Evolutionary conservation across 2,797 vertebrate genomes (phyloP).

Genomic region (Gambusia yucatana): DNA sequence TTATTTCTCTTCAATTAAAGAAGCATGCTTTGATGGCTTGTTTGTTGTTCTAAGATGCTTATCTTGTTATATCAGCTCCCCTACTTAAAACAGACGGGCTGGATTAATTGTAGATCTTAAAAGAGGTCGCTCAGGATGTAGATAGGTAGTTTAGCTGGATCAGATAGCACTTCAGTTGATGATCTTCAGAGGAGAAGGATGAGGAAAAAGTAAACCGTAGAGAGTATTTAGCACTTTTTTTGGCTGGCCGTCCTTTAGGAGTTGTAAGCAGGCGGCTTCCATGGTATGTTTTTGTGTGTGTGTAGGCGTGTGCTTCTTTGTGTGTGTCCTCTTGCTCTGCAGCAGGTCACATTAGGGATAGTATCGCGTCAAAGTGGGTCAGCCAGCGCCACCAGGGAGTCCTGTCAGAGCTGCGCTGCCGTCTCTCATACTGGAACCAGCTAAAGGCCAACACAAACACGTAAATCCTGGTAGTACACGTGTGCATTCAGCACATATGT

Average conservation of each 20-base stretch:
- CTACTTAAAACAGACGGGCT: conserved; percentile 1
- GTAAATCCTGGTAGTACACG: conserved; percentile 8
- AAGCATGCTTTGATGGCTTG: not conserved
- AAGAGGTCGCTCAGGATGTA: conserved; percentile 36
- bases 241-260: conserved; percentile 30
- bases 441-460: conserved; percentile 51
- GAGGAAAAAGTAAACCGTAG: conserved; percentile 36
- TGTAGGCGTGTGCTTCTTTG: not conserved
- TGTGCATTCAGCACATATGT: conserved; percentile 14
- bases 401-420: conserved; percentile 62
- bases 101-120: conserved; percentile 14
- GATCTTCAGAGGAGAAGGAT: conserved; percentile 41
- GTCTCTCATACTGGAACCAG: conserved; percentile 40
- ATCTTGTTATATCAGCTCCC: conserved; percentile 20
- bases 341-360: conserved; percentile 74
- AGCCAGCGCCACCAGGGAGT: conserved; percentile 70
- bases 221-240: conserved; percentile 34
- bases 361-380: conserved; percentile 77
- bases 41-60: conserved; percentile 7
- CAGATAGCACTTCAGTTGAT: conserved; percentile 54
- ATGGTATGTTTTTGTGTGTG: conserved; percentile 13
- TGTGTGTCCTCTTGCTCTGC: conserved; percentile 52
- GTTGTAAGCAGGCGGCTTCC: conserved; percentile 41
- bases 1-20: not conserved
- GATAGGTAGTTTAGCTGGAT: conserved; percentile 41